Evolutionary conservation across 2,113 vertebrate genomes (phyloP).

Genomic region (Perognathus longimembris): DNA sequence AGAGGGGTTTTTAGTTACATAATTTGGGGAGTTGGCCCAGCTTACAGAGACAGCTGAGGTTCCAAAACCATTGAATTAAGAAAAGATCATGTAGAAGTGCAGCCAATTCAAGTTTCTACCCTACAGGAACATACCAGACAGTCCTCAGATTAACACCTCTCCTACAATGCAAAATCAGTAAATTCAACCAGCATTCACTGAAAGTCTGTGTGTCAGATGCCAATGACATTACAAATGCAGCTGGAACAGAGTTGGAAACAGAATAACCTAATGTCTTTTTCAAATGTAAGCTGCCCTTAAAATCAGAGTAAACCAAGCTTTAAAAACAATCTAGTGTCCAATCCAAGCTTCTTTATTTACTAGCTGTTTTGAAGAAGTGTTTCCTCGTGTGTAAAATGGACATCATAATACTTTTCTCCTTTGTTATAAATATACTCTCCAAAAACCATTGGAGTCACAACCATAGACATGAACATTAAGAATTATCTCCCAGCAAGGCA

Average conservation of each 20-base stretch:
- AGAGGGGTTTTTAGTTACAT: slow-evolving; percentile 63
- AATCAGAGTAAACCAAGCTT: not conserved
- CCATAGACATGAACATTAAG: too few species aligned
- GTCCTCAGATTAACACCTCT: not conserved
- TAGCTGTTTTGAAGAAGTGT: not conserved
- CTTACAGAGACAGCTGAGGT: slow-evolving; percentile 3
- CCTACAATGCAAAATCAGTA: not conserved
- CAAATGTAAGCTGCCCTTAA: not conserved
- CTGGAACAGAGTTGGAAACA: not conserved
- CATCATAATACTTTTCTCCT: not conserved
- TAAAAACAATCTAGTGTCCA: not conserved
- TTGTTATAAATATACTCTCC: too few species aligned
- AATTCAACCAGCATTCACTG: not conserved
- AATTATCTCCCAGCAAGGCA: too few species aligned
- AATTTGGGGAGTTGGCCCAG: slow-evolving; percentile 52
- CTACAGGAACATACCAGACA: not conserved
- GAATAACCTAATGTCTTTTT: not conserved
- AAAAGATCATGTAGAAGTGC: not conserved
- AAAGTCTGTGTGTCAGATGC: not conserved
- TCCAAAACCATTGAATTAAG: slow-evolving; percentile 40
- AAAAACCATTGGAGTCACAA: too few species aligned
- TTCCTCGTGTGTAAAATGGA: not conserved
- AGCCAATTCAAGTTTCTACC: slow-evolving; percentile 6
- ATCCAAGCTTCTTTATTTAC: not conserved
- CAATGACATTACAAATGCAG: not conserved